Base-by-base conservation (phyloP, 2,888 invertebrate species). In the Hetaerina titia region DNA sequence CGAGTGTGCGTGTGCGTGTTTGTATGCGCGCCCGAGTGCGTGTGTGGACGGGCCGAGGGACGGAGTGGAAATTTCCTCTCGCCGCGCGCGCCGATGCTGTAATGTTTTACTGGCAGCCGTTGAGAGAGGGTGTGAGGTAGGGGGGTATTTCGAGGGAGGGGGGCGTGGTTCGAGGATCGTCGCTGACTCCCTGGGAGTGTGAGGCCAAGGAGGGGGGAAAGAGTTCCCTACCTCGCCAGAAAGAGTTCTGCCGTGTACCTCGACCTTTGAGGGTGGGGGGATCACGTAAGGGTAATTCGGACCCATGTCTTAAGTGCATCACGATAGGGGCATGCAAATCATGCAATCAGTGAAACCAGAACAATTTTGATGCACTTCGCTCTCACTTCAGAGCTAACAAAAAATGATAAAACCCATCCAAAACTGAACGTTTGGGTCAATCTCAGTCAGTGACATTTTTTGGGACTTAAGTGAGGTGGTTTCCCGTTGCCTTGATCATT, bases 31-130 rank as follows among this genome's bases (percentile, higher is more conserved):
- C 69, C 69, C 69, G 69, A 22, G 69, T n/a, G 69, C 22, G 69
- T 22, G 64, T 4, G 69, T 9, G 22, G 5, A n/a, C 69, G 4
- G 22, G 2, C 6, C 15, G 11, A 2, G 25, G 1, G 81, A 25
- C 22, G 11, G 81, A 25, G 81, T 81, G 81, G 81, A 81, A 81
- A 81, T 81, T 81, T 81, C 81, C 81, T 81, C n/a, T 22, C 25
- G 81, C 25, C 8, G 81, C 81, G 81, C 81, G 81, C 81, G 81
- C 81, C 81, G 81, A 6, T 22, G 19, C 7, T 69, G 7, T 15
- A 17, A 15, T 17, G 17, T n/a, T 69, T 81, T 25, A 9, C 11
- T 81, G 31, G 81, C 81, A 31, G 25, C 11, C 2, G 7, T 13
- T 7, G 8, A 25, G 81, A n/a, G 25, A 1, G 81, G 15, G 81